Evolutionary conservation across 2,888 invertebrate genomes (phyloP).

Genomic region (Apocheima hispidaria): DNA sequence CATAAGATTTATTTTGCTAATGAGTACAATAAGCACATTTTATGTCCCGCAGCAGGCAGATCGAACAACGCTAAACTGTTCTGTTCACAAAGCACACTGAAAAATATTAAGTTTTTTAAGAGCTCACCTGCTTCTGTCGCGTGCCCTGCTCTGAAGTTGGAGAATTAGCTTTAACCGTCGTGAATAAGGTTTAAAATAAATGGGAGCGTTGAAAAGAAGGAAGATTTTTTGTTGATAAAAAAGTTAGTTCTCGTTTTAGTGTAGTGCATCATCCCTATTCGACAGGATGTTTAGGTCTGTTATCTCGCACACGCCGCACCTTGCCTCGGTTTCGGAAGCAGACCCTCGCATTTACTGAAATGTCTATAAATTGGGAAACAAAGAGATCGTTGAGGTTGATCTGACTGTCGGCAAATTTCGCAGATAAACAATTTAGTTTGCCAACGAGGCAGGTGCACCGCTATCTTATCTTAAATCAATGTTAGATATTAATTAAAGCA

Average conservation of each 20-base stretch:
- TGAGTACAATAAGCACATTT: constrained; percentile 1
- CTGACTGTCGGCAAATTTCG: constrained; percentile 62
- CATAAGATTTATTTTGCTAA: neutral
- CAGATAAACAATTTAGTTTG: constrained; percentile 71
- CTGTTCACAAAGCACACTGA: constrained; percentile 70
- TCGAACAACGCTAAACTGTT: constrained; percentile 57
- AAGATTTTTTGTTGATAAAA: constrained; percentile 75
- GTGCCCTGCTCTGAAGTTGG: constrained; percentile 58
- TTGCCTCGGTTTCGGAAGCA: constrained; percentile 68
- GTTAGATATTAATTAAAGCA: constrained; percentile 73
- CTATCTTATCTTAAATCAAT: constrained; percentile 73
- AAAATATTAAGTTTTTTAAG: constrained; percentile 79
- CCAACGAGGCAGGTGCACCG: constrained; percentile 70
- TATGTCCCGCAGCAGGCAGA: constrained; percentile 53
- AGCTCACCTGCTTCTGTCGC: constrained; percentile 83
- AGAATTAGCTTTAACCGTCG: constrained; percentile 46
- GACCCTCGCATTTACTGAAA: constrained; percentile 62
- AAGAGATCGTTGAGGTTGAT: constrained; percentile 64
- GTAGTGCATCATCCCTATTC: constrained; percentile 71
- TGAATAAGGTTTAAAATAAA: constrained; percentile 42
- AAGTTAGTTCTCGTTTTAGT: constrained; percentile 68
- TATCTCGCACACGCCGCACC: constrained; percentile 84
- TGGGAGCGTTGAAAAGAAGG: constrained; percentile 38
- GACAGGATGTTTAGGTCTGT: constrained; percentile 81
- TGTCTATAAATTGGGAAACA: constrained; percentile 74